These are phyloP conservation scores for Vimba vimba DNA, from an alignment of 2,113 vertebrate genomes.

Conservation along the genomic window DNA sequence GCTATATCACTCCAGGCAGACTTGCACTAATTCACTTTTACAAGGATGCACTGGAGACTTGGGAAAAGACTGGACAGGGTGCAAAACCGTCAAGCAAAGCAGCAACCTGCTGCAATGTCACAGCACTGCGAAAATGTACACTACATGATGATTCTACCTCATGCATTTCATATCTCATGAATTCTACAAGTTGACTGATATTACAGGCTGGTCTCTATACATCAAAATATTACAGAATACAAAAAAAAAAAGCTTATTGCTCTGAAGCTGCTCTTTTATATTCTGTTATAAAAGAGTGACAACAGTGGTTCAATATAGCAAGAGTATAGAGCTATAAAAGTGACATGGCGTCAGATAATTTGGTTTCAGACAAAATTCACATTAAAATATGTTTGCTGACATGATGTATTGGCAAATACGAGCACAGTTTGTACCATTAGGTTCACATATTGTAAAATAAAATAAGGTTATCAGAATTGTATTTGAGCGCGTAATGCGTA, in stretches of 20 bases:
- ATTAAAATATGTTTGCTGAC: not conserved
- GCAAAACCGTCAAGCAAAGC: not conserved
- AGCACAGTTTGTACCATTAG: not conserved
- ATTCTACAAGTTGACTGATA: constrained; percentile 3
- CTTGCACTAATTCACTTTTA: constrained; percentile 43
- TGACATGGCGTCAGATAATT: not conserved
- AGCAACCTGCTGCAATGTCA: constrained; percentile 14
- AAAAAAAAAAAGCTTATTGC: not conserved
- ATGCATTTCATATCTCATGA: not conserved
- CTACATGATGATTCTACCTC: not conserved
- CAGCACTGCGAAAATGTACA: not conserved
- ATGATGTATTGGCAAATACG: not conserved
- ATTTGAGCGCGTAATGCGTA: not conserved
- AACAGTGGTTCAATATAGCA: not conserved
- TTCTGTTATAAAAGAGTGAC: not conserved
- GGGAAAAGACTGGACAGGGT: not conserved
- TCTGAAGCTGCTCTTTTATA: not conserved
- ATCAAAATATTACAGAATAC: not conserved
- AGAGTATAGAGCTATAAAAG: not conserved
- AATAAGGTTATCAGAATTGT: not conserved
- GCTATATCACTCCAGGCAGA: constrained; percentile 30
- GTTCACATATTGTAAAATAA: not conserved
- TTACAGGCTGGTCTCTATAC: not conserved
- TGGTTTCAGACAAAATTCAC: not conserved
- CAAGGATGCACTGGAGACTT: constrained; percentile 30